phyloP scores from a whole-genome alignment of 2,888 invertebrate genomes.

The Dusona sp. region DNA sequence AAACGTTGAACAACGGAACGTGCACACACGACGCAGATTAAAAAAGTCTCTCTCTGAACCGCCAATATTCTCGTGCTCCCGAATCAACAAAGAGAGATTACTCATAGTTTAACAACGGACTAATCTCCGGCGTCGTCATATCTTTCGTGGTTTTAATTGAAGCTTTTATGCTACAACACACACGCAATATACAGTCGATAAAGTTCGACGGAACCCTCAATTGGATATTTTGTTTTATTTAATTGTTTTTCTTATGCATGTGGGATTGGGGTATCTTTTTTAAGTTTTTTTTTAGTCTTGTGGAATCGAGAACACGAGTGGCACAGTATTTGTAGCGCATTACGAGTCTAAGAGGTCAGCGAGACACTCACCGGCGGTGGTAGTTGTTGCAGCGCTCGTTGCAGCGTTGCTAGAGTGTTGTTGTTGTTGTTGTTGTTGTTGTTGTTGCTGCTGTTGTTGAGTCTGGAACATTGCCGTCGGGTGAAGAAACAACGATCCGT shows the following conservation, averaged over 20 bases:
- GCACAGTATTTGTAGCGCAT: constrained; percentile 65
- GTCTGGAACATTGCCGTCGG: constrained; percentile 87
- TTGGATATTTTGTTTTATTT: constrained; percentile 3
- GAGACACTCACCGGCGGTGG: constrained; percentile 85
- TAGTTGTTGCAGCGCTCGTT: constrained; percentile 82
- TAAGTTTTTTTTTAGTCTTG: constrained; percentile 43
- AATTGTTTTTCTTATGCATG: neutral
- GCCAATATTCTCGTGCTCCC: constrained; percentile 63
- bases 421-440: constrained; percentile 82
- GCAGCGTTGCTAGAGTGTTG: constrained; percentile 81
- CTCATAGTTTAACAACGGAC: constrained; percentile 27
- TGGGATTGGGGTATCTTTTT: neutral
- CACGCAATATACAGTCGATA: constrained; percentile 65
- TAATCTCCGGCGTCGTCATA: constrained; percentile 39
- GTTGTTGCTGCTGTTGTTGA: constrained; percentile 82
- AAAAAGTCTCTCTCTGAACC: constrained; percentile 30
- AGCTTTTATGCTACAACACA: constrained; percentile 7
- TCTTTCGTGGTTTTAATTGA: constrained; percentile 35
- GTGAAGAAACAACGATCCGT: constrained; percentile 84
- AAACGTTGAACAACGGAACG: constrained; percentile 66
- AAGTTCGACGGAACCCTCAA: constrained; percentile 48
- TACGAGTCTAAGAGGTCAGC: constrained; percentile 84
- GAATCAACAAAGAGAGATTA: constrained; percentile 51
- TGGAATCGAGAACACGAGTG: constrained; percentile 67
- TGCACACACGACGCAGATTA: constrained; percentile 69